Evolutionary conservation across 1,140 invertebrate species (phyloP).

Genomic region (Zaprionus nigranus): DNA sequence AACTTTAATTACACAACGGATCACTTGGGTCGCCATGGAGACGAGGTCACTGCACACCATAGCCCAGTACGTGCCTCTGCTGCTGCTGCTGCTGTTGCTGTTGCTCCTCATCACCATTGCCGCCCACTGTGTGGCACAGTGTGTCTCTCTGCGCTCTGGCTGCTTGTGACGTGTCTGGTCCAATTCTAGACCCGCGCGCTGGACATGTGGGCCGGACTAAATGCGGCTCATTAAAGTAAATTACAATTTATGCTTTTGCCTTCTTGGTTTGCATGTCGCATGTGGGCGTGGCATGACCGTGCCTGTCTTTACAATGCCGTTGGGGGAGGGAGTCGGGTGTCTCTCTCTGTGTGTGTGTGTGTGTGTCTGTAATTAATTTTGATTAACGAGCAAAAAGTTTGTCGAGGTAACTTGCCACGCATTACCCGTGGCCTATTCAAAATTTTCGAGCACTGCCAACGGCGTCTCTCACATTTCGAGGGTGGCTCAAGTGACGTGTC

Average conservation of each 20-base stretch:
- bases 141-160: not conserved
- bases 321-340: slow-evolving; percentile 21
- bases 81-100: not conserved
- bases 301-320: slow-evolving; percentile 4
- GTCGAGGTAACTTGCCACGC: slow-evolving; percentile 65
- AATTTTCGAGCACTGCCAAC: slow-evolving; percentile 15
- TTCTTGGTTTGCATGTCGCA: slow-evolving; percentile 76
- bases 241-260: slow-evolving; percentile 68
- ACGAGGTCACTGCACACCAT: slow-evolving; percentile 30
- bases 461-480: slow-evolving; percentile 38
- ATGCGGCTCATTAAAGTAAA: slow-evolving; percentile 79
- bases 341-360: not conserved
- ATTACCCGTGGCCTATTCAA: slow-evolving; percentile 54
- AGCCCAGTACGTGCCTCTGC: slow-evolving; percentile 10
- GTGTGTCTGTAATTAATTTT: slow-evolving; percentile 76
- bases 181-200: slow-evolving; percentile 40
- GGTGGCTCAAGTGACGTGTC: slow-evolving; percentile 17
- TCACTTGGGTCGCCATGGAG: slow-evolving; percentile 39
- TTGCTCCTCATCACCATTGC: slow-evolving; percentile 8
- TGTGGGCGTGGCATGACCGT: slow-evolving; percentile 61
- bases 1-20: slow-evolving; percentile 75
- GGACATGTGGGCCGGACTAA: slow-evolving; percentile 63
- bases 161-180: slow-evolving; percentile 19
- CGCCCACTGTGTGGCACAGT: not conserved
- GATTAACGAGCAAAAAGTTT: slow-evolving; percentile 76